Evolutionary conservation across 2,797 vertebrate species (phyloP).

Genomic region (Chaetophractus vellerosus): DNA sequence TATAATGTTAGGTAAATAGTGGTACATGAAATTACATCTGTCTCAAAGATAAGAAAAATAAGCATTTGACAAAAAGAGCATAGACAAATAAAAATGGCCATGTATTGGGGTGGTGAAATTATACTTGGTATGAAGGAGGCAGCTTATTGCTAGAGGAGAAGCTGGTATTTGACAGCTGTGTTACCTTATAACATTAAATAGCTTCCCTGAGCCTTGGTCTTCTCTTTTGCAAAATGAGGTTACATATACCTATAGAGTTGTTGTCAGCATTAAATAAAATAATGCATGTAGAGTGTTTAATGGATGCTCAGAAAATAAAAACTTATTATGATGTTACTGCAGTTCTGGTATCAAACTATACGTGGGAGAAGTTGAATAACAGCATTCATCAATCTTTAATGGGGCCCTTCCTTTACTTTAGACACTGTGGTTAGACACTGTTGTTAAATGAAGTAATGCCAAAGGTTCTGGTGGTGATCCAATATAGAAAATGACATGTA

Average conservation of each 20-base stretch:
- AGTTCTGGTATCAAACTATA: background rate
- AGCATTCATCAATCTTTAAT: slow-evolving; percentile 44
- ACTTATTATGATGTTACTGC: too few relatives aligned
- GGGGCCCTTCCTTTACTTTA: slow-evolving; percentile 6
- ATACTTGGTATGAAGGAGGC: background rate
- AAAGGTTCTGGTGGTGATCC: background rate
- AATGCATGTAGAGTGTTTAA: background rate
- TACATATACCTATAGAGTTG: background rate
- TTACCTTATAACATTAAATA: background rate
- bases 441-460: background rate
- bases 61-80: background rate
- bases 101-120: background rate
- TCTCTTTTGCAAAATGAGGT: slow-evolving; percentile 1
- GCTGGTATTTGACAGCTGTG: background rate
- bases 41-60: background rate
- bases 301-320: background rate
- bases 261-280: background rate
- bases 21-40: background rate
- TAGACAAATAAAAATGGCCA: background rate
- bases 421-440: background rate
- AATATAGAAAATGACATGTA: background rate
- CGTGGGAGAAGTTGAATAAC: slow-evolving; percentile 41
- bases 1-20: background rate
- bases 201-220: background rate
- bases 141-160: background rate